phyloP scores from a whole-genome alignment of 2,113 vertebrate species.

The Aplodontia rufa region DNA sequence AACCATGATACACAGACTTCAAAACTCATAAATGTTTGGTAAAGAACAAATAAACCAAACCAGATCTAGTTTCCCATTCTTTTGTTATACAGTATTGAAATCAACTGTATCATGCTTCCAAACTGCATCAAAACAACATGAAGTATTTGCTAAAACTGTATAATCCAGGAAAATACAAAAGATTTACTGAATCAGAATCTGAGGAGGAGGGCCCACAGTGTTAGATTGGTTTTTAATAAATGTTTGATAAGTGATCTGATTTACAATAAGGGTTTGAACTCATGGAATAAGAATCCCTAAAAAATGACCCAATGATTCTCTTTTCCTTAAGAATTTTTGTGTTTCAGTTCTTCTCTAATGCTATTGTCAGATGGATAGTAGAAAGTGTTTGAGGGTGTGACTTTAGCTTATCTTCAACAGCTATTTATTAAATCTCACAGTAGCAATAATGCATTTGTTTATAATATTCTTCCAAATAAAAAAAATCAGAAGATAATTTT shows the following conservation, averaged over 20 bases:
- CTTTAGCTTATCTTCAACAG: not conserved
- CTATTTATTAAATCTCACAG: not conserved
- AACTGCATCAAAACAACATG: not conserved
- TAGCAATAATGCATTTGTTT: not conserved
- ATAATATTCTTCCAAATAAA: not conserved
- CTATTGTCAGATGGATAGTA: not conserved
- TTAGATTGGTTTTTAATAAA: not conserved
- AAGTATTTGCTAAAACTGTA: not conserved
- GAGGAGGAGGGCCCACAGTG: not conserved
- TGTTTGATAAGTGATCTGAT: not conserved
- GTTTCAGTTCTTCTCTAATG: not conserved
- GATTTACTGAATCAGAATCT: not conserved
- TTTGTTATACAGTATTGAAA: not conserved
- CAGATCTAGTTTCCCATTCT: not conserved
- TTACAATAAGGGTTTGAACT: not conserved
- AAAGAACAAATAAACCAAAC: not conserved
- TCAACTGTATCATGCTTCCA: not conserved
- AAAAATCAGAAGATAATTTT: conserved; percentile 20
- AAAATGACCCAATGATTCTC: not conserved
- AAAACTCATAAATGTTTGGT: not conserved
- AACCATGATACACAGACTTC: not conserved
- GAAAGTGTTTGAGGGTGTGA: not conserved
- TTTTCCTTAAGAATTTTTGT: not conserved
- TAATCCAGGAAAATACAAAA: not conserved
- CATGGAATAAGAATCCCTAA: not conserved